Percentiles rank a stretch among this genome's conserved stretches.
Evolutionary conservation across 2,797 vertebrate species (phyloP).

Genomic region (Hoplostethus mediterraneus): DNA sequence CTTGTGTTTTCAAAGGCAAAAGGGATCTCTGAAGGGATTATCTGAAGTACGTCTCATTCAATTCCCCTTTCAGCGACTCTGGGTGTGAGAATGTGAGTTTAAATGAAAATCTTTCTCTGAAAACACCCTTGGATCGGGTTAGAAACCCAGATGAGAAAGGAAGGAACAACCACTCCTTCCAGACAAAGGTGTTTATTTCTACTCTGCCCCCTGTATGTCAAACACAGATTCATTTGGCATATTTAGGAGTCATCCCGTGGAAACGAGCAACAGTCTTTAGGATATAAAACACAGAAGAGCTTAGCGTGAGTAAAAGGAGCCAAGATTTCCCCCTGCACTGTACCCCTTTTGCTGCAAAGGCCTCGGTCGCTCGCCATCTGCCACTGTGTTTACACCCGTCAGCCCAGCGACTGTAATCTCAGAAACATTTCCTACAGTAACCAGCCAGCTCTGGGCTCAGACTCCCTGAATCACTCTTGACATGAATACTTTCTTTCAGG

Average conservation of each 20-base stretch:
- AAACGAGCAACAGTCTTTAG: conserved; percentile 30
- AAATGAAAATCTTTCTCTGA: no score
- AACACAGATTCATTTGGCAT: no score
- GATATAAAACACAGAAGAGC: conserved; percentile 61
- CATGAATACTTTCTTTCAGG: conserved; percentile 73
- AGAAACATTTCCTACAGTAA: conserved; percentile 87
- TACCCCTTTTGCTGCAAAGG: conserved; percentile 82
- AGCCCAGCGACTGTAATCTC: conserved; percentile 83
- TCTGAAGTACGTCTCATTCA: background rate
- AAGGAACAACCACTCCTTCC: no score
- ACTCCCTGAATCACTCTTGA: conserved; percentile 46
- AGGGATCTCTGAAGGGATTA: background rate
- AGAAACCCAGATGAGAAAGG: no score
- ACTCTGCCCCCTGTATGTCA: no score
- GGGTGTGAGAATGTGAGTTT: conserved; percentile 22
- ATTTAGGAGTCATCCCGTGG: no score
- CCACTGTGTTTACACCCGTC: conserved; percentile 87
- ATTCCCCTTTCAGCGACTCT: conserved; percentile 12
- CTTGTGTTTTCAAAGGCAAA: conserved; percentile 7
- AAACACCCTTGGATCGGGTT: no score
- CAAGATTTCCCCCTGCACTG: conserved; percentile 79
- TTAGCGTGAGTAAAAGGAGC: conserved; percentile 58
- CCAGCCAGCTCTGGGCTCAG: conserved; percentile 76
- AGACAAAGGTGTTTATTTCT: no score
- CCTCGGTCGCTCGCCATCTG: conserved; percentile 86